These are phyloP conservation scores for Petrolisthes cinctipes DNA, from an alignment of 2,888 invertebrate species.

Conservation along the genomic window DNA sequence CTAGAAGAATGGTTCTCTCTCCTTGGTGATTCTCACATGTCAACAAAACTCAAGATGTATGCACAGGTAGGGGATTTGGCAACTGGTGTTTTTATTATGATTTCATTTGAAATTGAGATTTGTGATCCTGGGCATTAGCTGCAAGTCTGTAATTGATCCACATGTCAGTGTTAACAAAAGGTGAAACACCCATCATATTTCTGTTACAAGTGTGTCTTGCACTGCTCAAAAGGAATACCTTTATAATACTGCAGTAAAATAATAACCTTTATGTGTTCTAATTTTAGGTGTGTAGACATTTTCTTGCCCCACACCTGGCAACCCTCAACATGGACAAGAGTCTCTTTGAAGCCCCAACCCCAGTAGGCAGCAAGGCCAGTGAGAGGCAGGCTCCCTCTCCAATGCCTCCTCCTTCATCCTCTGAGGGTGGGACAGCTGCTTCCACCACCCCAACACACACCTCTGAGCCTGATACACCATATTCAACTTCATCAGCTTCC, in stretches of 20 bases:
- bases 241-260: neutral
- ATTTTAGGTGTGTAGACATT: constrained; percentile 78
- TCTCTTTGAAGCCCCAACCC: constrained; percentile 71
- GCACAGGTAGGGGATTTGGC: constrained; percentile 76
- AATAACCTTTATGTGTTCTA: neutral
- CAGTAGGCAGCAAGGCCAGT: constrained; percentile 64
- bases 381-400: constrained; percentile 73
- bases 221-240: neutral
- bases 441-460: constrained; percentile 50
- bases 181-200: neutral
- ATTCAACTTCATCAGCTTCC: constrained; percentile 20
- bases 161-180: neutral
- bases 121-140: neutral
- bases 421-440: constrained; percentile 35
- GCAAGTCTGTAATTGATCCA: neutral
- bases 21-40: constrained; percentile 83
- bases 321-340: constrained; percentile 82
- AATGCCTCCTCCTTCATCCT: constrained; percentile 72
- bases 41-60: constrained; percentile 87
- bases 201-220: neutral
- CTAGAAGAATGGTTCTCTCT: constrained; percentile 91
- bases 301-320: constrained; percentile 81
- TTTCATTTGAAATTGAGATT: neutral
- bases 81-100: neutral
- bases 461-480: constrained; percentile 41